A percentile compares a stretch with the other conserved stretches of the same genome.
phyloP scores from a whole-genome alignment of 2,888 invertebrate genomes.

The Cataglyphis altisquamis region DNA sequence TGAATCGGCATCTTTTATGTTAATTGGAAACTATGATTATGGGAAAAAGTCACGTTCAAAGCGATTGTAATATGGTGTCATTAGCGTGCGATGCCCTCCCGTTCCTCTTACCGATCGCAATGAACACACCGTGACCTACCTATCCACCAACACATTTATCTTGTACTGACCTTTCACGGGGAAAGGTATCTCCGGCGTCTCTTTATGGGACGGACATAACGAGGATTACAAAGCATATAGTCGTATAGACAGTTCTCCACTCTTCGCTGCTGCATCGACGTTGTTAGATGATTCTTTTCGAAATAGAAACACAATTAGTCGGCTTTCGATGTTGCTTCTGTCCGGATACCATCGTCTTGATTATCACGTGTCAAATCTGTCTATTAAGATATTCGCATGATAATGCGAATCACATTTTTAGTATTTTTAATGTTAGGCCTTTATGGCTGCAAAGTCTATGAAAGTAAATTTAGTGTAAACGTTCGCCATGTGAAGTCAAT shows the following conservation, averaged over 20 bases:
- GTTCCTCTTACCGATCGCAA: constrained; percentile 67
- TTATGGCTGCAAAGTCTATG: constrained; percentile 37
- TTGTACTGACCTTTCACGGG: constrained; percentile 74
- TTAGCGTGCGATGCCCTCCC: constrained; percentile 30
- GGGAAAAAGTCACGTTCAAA: constrained; percentile 35
- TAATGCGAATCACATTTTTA: neutral
- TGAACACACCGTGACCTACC: constrained; percentile 66
- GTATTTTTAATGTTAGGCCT: constrained; percentile 12
- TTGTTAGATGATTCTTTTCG: neutral
- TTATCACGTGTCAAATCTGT: neutral
- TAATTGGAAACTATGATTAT: constrained; percentile 23
- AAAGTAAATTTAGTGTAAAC: constrained; percentile 57
- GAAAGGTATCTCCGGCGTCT: constrained; percentile 72
- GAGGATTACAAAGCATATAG: constrained; percentile 62
- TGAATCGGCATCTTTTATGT: constrained; percentile 37
- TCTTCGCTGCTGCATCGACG: constrained; percentile 7
- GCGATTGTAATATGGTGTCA: constrained; percentile 28
- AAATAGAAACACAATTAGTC: constrained; percentile 6
- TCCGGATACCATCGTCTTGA: neutral
- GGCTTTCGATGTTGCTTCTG: neutral
- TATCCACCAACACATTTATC: constrained; percentile 66
- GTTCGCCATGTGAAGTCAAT: neutral
- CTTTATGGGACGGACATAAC: constrained; percentile 67
- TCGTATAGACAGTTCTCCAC: constrained; percentile 28
- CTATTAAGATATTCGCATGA: constrained; percentile 19